phyloP scores from a whole-genome alignment of 2,113 vertebrate species.

The Acanthochromis polyacanthus region DNA sequence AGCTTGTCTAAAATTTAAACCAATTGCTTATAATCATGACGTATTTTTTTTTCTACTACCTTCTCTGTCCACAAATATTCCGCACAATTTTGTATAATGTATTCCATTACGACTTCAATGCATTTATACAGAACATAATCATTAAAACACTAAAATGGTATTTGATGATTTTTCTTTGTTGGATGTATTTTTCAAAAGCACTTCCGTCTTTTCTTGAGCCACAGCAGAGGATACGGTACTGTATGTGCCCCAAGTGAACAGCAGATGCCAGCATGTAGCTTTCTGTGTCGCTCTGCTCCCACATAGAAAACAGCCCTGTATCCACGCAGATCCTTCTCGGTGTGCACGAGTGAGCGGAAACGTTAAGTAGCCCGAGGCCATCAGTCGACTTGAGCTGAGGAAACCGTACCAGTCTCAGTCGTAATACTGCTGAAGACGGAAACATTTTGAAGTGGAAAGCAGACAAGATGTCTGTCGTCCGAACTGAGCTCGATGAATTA shows the following conservation, averaged over 20 bases:
- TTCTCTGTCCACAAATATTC: neutral
- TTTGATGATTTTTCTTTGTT: constrained; percentile 20
- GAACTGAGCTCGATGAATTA: neutral
- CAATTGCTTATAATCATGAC: neutral
- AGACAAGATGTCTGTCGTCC: neutral
- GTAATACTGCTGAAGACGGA: constrained; percentile 31
- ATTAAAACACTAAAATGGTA: constrained; percentile 64
- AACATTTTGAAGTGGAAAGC: constrained; percentile 23
- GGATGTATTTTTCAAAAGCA: neutral
- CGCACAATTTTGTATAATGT: constrained; percentile 32
- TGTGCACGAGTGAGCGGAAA: constrained; percentile 40
- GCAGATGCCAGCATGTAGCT: constrained; percentile 64
- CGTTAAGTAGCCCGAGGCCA: constrained; percentile 16
- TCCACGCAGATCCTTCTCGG: constrained; percentile 16
- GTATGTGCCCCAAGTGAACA: constrained; percentile 50
- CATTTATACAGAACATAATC: constrained; percentile 9
- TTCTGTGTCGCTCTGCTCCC: neutral
- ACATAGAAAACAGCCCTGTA: neutral
- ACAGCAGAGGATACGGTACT: neutral
- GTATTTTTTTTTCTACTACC: neutral
- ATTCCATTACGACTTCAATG: constrained; percentile 27
- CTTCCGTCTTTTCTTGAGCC: neutral
- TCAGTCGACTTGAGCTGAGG: constrained; percentile 11
- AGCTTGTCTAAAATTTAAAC: constrained; percentile 18
- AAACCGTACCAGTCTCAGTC: constrained; percentile 12